Conservation (phyloP, 2,797 vertebrate species). For the Ispidina picta region DNA sequence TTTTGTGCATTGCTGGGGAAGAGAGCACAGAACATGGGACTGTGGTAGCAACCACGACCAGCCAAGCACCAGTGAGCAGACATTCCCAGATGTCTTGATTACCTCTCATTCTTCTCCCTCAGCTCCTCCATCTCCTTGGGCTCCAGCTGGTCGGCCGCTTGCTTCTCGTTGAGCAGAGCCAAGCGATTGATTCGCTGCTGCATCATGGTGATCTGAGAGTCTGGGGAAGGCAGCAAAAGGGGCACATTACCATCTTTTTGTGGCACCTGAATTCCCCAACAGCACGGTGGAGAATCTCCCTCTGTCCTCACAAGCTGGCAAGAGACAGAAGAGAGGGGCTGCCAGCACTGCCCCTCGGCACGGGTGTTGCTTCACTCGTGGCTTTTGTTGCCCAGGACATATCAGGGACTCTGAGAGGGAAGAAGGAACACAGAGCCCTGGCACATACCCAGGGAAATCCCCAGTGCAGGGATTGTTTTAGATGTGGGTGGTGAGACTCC, state of each 20-base stretch:
- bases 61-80: background rate
- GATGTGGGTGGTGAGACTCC: background rate
- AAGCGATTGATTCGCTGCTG: conserved; percentile 86
- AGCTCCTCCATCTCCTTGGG: conserved; percentile 83
- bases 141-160: conserved; percentile 76
- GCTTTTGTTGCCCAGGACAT: background rate
- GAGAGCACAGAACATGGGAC: rapidly evolving
- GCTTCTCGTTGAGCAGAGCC: conserved; percentile 77
- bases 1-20: background rate
- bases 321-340: background rate
- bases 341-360: background rate
- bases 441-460: rapidly evolving
- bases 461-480: rapidly evolving
- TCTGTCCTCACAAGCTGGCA: background rate
- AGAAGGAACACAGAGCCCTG: background rate
- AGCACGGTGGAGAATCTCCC: rapidly evolving
- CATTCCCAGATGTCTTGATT: rapidly evolving
- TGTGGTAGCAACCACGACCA: background rate
- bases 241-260: background rate
- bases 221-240: conserved; percentile 35
- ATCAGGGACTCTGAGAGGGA: rapidly evolving
- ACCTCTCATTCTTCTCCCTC: conserved; percentile 84
- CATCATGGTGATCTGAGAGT: conserved; percentile 83
- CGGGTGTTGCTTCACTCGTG: background rate
- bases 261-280: background rate